Percentiles rank a stretch among this genome's conserved stretches.
Evolutionary conservation across 2,888 invertebrate genomes (phyloP).

Genomic region (Tricholauxania praeusta): DNA sequence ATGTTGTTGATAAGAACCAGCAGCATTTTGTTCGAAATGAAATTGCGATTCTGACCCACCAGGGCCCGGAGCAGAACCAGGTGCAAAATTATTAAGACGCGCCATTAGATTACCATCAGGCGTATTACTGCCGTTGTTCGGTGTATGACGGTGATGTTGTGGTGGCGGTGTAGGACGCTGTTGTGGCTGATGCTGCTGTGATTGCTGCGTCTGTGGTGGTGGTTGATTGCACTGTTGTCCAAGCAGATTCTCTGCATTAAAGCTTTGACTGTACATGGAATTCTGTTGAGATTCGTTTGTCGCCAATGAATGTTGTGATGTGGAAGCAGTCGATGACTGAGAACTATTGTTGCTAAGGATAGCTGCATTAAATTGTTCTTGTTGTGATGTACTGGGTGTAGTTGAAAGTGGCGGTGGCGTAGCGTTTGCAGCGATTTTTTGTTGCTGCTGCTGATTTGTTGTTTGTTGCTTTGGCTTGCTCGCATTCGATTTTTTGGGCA

Average conservation of each 20-base stretch:
- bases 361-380: conserved; percentile 63
- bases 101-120: conserved; percentile 60
- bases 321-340: conserved; percentile 64
- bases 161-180: conserved; percentile 46
- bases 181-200: conserved; percentile 53
- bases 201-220: conserved; percentile 48
- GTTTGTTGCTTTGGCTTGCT: conserved; percentile 62
- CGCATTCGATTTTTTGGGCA: conserved; percentile 63
- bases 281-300: conserved; percentile 66
- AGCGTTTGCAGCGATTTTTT: conserved; percentile 58
- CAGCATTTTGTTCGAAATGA: conserved; percentile 60
- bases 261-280: conserved; percentile 66
- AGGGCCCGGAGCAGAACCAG: conserved; percentile 36
- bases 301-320: conserved; percentile 63
- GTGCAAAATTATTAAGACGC: conserved; percentile 62
- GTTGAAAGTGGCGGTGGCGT: conserved; percentile 65
- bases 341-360: conserved; percentile 66
- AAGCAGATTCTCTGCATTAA: conserved; percentile 63
- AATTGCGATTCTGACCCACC: conserved; percentile 59
- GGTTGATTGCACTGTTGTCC: conserved; percentile 52
- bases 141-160: conserved; percentile 58
- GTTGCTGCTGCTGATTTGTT: conserved; percentile 48
- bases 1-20: conserved; percentile 63
- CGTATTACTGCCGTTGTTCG: conserved; percentile 53
- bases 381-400: conserved; percentile 63